A percentile compares a stretch with the other conserved stretches of the same genome.
phyloP scores from a whole-genome alignment of 2,888 invertebrate species.

The Sialis fuliginosa region DNA sequence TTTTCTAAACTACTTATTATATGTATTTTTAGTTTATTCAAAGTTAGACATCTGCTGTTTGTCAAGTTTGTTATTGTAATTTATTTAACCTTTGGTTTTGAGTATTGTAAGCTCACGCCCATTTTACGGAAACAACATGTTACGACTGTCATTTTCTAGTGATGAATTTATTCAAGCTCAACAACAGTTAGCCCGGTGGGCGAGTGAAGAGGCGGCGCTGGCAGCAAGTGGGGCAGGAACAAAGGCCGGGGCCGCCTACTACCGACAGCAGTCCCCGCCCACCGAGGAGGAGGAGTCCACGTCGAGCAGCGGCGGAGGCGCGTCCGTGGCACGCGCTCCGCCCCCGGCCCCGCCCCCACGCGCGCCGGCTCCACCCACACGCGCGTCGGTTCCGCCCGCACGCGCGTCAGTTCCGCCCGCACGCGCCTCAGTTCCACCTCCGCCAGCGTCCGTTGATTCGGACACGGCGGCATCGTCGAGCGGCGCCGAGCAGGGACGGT shows the following conservation, averaged over 20 bases:
- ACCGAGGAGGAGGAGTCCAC: conserved; percentile 31
- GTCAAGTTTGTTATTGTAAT: too few relatives aligned
- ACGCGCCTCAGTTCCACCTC: conserved; percentile 23
- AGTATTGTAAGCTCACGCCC: too few relatives aligned
- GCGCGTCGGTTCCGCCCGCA: conserved; percentile 20
- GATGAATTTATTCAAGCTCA: conserved; percentile 96
- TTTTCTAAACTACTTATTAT: too few relatives aligned
- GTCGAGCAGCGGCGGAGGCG: conserved; percentile 35
- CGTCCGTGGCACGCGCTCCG: conserved; percentile 19
- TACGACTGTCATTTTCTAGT: conserved; percentile 82
- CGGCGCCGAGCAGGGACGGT: conserved; percentile 25
- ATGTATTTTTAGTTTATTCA: too few relatives aligned
- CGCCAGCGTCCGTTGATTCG: conserved; percentile 15
- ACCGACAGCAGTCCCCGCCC: conserved; percentile 37
- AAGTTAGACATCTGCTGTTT: too few relatives aligned
- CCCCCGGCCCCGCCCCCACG: conserved; percentile 23
- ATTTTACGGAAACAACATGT: conserved; percentile 22
- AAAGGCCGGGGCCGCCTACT: conserved; percentile 29
- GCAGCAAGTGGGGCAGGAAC: conserved; percentile 30
- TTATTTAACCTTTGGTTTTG: too few relatives aligned
- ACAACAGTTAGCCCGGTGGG: conserved; percentile 90
- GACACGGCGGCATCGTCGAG: conserved; percentile 24
- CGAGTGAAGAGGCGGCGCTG: conserved; percentile 74
- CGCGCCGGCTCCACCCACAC: conserved; percentile 12
- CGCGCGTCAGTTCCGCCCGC: too few relatives aligned